phyloP scores from a whole-genome alignment of 53 echinoderm and acorn worm genomes.

The Mesocentrotus franciscanus region DNA sequence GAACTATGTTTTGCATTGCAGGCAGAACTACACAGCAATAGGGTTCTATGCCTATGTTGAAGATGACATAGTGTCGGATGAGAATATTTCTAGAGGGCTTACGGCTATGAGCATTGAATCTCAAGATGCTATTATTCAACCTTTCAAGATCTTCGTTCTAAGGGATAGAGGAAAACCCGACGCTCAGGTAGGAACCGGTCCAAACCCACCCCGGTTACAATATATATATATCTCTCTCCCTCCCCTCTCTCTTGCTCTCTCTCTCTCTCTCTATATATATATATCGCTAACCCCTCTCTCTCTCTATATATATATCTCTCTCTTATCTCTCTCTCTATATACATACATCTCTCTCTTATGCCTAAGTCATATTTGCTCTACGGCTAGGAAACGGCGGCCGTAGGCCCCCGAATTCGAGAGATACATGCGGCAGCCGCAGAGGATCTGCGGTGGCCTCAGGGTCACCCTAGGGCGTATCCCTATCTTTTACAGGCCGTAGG shows the following conservation, averaged over 20 bases:
- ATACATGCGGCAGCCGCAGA: too few relatives aligned
- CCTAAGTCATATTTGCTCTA: too few relatives aligned
- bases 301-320: too few relatives aligned
- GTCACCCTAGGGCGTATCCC: too few relatives aligned
- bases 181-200: not conserved
- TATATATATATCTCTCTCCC: not conserved
- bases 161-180: not conserved
- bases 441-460: too few relatives aligned
- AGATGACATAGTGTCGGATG: not conserved
- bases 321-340: too few relatives aligned
- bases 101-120: not conserved
- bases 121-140: constrained; percentile 56
- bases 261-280: too few relatives aligned
- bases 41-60: constrained; percentile 58
- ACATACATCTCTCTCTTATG: too few relatives aligned
- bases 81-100: constrained; percentile 33
- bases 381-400: too few relatives aligned
- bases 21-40: constrained; percentile 55
- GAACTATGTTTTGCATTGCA: not conserved
- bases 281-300: too few relatives aligned
- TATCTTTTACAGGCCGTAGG: too few relatives aligned
- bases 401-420: too few relatives aligned
- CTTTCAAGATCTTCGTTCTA: constrained; percentile 56
- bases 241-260: not conserved
- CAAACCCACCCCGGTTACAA: not conserved